Evolutionary conservation across 2,797 vertebrate genomes (phyloP).

Genomic region (Fringilla coelebs): DNA sequence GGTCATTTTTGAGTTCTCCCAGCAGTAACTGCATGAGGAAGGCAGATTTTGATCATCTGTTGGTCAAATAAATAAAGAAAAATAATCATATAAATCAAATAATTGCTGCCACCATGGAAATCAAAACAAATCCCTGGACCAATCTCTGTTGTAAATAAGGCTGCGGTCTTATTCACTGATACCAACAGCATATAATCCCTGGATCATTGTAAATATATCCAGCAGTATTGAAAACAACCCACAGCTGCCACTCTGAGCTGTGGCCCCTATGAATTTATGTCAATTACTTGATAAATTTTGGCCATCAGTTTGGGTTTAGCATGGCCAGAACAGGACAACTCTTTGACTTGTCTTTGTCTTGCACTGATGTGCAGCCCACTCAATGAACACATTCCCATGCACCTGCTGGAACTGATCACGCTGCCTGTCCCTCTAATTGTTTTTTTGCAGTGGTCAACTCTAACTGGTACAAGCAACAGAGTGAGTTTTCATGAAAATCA

Average conservation of each 20-base stretch:
- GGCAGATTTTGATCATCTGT: neutral
- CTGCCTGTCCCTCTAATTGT: neutral
- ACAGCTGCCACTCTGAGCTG: neutral
- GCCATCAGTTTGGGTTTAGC: neutral
- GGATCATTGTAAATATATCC: neutral
- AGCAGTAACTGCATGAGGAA: neutral
- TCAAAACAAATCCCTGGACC: neutral
- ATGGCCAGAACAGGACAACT: neutral
- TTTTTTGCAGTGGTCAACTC: neutral
- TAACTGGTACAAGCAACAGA: neutral
- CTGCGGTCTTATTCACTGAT: neutral
- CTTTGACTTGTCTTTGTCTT: neutral
- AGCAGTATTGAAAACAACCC: neutral
- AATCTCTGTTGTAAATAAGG: neutral
- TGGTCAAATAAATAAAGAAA: neutral
- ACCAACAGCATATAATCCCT: neutral
- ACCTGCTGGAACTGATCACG: accelerated
- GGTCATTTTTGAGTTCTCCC: neutral
- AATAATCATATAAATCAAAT: neutral
- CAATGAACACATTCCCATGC: neutral
- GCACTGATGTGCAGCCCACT: neutral
- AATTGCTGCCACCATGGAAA: neutral
- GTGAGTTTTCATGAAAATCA: neutral
- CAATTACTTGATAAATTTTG: neutral
- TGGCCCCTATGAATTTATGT: neutral